Evolutionary conservation across 2,797 vertebrate species (phyloP).

Genomic region (Vireo griseus): DNA sequence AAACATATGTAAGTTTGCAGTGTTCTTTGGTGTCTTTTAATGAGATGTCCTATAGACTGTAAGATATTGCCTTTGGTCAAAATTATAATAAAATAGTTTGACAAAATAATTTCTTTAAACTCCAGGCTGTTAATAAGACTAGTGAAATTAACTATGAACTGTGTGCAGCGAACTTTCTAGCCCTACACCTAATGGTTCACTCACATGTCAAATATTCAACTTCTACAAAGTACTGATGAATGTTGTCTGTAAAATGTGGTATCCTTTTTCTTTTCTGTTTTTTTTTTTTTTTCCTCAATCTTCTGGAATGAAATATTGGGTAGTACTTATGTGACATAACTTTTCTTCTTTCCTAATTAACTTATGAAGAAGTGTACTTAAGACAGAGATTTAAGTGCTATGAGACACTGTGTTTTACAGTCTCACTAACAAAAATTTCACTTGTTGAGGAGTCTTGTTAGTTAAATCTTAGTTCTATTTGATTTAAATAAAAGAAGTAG

Average conservation of each 20-base stretch:
- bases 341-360: background rate
- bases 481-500: background rate
- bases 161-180: background rate
- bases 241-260: background rate
- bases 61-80: background rate
- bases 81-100: background rate
- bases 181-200: background rate
- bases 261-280: fast-evolving
- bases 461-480: background rate
- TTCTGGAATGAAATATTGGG: background rate
- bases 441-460: background rate
- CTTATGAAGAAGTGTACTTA: background rate
- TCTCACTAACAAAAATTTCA: background rate
- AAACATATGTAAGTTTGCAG: background rate
- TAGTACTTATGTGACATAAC: background rate
- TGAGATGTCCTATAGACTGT: background rate
- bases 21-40: background rate
- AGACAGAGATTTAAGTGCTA: background rate
- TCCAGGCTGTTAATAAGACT: background rate
- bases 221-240: background rate
- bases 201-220: background rate
- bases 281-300: no score
- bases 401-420: background rate
- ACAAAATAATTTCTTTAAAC: background rate
- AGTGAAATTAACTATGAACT: background rate